Percentiles rank a stretch among this genome's conserved stretches.
Conservation (phyloP, 2,797 vertebrate species). For the Botia almorhae region DNA sequence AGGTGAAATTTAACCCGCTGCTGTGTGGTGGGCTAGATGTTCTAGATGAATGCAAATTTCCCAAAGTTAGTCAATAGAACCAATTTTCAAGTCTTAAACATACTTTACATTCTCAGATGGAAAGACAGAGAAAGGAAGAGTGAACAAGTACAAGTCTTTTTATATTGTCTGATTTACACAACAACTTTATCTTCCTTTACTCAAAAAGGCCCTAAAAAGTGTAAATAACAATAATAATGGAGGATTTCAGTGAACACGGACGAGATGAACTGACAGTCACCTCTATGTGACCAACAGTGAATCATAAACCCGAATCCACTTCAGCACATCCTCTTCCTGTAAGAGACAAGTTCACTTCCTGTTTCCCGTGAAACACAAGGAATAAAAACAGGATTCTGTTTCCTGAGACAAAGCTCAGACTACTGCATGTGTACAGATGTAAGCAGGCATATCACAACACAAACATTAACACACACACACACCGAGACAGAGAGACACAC, state of each 20-base stretch:
- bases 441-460: background rate
- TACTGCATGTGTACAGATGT: background rate
- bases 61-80: too few relatives aligned
- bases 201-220: background rate
- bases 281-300: background rate
- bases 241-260: constrained; percentile 8
- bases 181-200: background rate
- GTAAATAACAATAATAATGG: background rate
- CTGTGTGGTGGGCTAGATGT: background rate
- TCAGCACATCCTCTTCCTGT: constrained; percentile 14
- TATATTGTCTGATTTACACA: background rate
- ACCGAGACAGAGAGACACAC: constrained; percentile 52
- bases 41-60: too few relatives aligned
- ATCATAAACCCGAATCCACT: background rate
- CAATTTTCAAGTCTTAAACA: too few relatives aligned
- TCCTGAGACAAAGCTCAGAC: background rate
- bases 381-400: constrained; percentile 13
- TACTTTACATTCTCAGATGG: background rate
- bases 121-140: background rate
- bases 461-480: background rate
- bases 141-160: background rate
- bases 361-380: background rate
- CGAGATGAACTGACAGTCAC: constrained; percentile 12
- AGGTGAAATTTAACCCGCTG: background rate
- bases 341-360: background rate